phyloP scores from a whole-genome alignment of 92 coral and sea anemone genomes.

The Micromussa lordhowensis region DNA sequence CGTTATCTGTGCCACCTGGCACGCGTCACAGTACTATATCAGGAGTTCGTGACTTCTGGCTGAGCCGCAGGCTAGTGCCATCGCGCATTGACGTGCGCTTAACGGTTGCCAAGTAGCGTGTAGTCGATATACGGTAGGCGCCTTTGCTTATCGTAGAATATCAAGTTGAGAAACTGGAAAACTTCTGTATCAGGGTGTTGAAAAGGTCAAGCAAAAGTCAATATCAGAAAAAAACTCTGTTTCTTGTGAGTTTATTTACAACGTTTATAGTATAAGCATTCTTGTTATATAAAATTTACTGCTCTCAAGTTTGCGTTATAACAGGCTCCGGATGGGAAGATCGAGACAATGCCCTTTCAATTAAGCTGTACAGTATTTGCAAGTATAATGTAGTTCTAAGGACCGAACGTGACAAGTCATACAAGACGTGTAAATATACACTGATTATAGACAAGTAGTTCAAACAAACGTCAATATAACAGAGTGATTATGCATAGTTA shows the following conservation, averaged over 20 bases:
- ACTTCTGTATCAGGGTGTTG: neutral
- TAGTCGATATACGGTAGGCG: neutral
- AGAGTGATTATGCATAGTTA: neutral
- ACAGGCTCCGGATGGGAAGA: too few relatives aligned
- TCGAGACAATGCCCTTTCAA: too few relatives aligned
- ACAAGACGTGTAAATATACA: neutral
- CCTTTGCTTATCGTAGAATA: neutral
- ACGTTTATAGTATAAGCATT: neutral
- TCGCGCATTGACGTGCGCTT: neutral
- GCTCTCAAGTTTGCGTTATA: neutral
- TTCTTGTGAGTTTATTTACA: neutral
- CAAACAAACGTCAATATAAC: neutral
- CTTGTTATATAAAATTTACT: neutral
- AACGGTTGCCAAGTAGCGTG: neutral
- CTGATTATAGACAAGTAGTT: neutral
- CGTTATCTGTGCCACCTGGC: too few relatives aligned
- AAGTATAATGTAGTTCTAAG: neutral
- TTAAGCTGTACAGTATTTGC: neutral
- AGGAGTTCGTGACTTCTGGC: too few relatives aligned
- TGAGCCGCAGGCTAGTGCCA: neutral
- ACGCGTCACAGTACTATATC: too few relatives aligned
- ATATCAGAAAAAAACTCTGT: neutral
- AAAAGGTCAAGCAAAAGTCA: neutral
- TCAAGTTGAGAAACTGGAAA: neutral
- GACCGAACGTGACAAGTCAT: neutral